A percentile compares a stretch with the other conserved stretches of the same genome.
Conservation (phyloP, 1,140 invertebrate genomes). For the Heliconius himera region DNA sequence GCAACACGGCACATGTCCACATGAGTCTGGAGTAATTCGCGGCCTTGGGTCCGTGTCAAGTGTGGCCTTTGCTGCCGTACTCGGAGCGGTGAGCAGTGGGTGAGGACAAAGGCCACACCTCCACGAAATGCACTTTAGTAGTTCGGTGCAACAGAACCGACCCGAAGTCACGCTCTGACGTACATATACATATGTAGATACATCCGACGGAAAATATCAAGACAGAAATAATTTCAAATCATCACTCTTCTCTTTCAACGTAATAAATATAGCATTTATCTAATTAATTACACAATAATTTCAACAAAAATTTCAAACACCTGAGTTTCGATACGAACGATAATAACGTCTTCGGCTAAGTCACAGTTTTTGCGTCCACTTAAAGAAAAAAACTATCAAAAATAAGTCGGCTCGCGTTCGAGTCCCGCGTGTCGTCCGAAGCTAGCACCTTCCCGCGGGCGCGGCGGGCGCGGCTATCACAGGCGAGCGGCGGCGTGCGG, state of each 20-base stretch:
- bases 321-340: conserved; percentile 70
- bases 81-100: not conserved
- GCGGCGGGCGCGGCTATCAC: conserved; percentile 55
- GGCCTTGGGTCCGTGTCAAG: conserved; percentile 38
- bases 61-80: conserved; percentile 37
- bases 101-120: conserved; percentile 48
- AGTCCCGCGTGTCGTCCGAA: conserved; percentile 79
- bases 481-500: conserved; percentile 61
- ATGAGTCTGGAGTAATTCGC: conserved; percentile 44
- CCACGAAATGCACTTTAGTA: conserved; percentile 44
- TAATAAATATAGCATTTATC: conserved; percentile 80
- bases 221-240: conserved; percentile 81
- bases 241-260: conserved; percentile 73
- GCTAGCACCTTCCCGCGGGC: conserved; percentile 78
- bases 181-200: conserved; percentile 44
- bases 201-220: conserved; percentile 76
- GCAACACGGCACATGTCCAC: conserved; percentile 62
- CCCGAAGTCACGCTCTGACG: conserved; percentile 60
- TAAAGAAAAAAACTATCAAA: conserved; percentile 81
- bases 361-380: conserved; percentile 75
- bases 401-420: conserved; percentile 78
- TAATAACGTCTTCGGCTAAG: conserved; percentile 75
- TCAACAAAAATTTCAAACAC: conserved; percentile 81
- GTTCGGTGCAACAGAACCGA: conserved; percentile 53
- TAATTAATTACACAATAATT: conserved; percentile 81